Percentiles rank a stretch among this genome's conserved stretches.
Conservation (phyloP, 2,113 vertebrate species). For the Chelonoidis abingdonii region DNA sequence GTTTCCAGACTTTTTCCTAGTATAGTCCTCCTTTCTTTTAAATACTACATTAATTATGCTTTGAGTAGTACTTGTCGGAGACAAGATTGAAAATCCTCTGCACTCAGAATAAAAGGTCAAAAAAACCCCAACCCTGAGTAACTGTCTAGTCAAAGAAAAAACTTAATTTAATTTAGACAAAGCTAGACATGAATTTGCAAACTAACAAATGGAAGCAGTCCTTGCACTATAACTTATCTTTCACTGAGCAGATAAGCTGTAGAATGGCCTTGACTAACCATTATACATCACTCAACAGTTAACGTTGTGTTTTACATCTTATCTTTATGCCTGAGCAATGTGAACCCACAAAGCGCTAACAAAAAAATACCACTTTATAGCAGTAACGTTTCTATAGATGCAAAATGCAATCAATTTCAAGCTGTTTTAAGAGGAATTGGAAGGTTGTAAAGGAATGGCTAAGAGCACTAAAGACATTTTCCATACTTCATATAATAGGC, state of each 20-base stretch:
- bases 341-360: background rate
- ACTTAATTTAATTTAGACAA: conserved; percentile 7
- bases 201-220: conserved; percentile 72
- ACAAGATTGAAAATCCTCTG: background rate
- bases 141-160: background rate
- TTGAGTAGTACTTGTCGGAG: fast-evolving
- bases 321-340: conserved; percentile 24
- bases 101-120: background rate
- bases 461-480: background rate
- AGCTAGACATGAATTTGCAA: conserved; percentile 37
- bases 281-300: conserved; percentile 70
- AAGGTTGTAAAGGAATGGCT: fast-evolving
- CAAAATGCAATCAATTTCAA: conserved; percentile 20
- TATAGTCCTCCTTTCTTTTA: background rate
- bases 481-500: background rate
- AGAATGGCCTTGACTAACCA: conserved; percentile 83
- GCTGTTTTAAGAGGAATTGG: background rate
- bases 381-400: conserved; percentile 38
- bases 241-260: conserved; percentile 77
- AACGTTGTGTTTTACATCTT: conserved; percentile 57
- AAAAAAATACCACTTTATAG: conserved; percentile 23
- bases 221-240: conserved; percentile 86
- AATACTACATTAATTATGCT: background rate
- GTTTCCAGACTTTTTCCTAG: background rate
- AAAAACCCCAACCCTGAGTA: background rate